Evolutionary conservation across 53 echinoderm and acorn worm genomes (phyloP).

Genomic region (Stichopus horrens): DNA sequence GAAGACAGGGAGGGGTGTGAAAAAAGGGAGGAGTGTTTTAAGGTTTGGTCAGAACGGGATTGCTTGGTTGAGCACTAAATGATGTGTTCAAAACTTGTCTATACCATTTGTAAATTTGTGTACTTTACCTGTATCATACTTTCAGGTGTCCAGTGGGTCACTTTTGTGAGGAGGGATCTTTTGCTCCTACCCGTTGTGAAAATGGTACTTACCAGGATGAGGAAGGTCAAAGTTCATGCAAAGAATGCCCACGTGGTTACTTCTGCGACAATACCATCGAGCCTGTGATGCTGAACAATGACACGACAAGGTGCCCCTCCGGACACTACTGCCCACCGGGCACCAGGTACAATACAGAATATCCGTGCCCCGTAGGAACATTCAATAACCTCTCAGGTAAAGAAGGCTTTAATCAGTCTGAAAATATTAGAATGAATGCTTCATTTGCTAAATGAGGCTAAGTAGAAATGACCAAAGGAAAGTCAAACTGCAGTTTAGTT

Average conservation of each 20-base stretch:
- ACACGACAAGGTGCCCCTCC: slow-evolving; percentile 75
- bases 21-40: too few relatives aligned
- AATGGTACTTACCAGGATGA: slow-evolving; percentile 98
- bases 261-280: slow-evolving; percentile 96
- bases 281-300: slow-evolving; percentile 80
- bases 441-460: too few relatives aligned
- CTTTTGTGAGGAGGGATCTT: slow-evolving; percentile 83
- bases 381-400: slow-evolving; percentile 93
- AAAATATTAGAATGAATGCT: neutral
- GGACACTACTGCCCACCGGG: slow-evolving; percentile 89
- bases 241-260: slow-evolving; percentile 85
- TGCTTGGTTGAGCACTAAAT: too few relatives aligned
- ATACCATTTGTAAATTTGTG: too few relatives aligned
- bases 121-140: too few relatives aligned
- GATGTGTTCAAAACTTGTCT: too few relatives aligned
- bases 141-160: slow-evolving; percentile 84
- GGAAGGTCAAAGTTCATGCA: slow-evolving; percentile 84
- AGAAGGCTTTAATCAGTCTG: neutral
- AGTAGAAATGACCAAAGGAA: too few relatives aligned
- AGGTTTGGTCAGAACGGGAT: too few relatives aligned
- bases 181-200: slow-evolving; percentile 88
- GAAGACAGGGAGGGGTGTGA: too few relatives aligned
- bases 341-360: slow-evolving; percentile 77
- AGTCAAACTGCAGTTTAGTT: neutral
- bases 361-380: slow-evolving; percentile 69